phyloP scores from a whole-genome alignment of 2,113 vertebrate genomes.

The rabbit (Oryctolagus cuniculus) region DNA sequence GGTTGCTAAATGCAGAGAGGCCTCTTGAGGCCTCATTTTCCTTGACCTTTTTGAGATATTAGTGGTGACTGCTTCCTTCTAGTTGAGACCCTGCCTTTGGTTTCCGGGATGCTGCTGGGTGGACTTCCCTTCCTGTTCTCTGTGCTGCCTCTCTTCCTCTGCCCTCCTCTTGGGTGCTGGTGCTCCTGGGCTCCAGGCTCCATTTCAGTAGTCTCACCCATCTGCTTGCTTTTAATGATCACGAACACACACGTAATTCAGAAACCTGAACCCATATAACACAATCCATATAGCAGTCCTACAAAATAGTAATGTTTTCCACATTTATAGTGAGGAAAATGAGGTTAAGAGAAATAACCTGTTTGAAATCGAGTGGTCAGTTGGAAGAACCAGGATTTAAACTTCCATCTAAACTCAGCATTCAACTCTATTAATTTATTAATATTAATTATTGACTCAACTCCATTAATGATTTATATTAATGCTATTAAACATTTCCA shows the following conservation, averaged over 20 bases:
- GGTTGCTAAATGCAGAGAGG: neutral
- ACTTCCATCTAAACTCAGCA: constrained; percentile 8
- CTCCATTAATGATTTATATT: neutral
- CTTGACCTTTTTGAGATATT: neutral
- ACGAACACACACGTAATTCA: neutral
- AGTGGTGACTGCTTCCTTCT: neutral
- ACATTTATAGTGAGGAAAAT: constrained; percentile 27
- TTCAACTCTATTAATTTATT: neutral
- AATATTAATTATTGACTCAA: neutral
- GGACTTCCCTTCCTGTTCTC: neutral
- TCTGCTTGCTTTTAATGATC: neutral
- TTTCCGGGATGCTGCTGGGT: neutral
- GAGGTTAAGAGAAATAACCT: constrained; percentile 2
- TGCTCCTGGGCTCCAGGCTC: neutral
- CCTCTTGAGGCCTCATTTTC: neutral
- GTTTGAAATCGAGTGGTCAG: neutral
- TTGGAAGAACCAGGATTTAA: constrained; percentile 22
- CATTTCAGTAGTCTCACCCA: neutral
- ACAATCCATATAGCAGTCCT: neutral
- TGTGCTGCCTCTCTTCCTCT: neutral
- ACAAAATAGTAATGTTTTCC: constrained; percentile 10
- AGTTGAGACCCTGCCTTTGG: neutral
- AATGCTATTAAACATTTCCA: neutral
- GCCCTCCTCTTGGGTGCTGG: neutral
- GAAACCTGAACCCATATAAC: neutral